A percentile compares a stretch with the other conserved stretches of the same genome.
phyloP scores from a whole-genome alignment of 2,888 invertebrate species.

The Choreutis nemorana region DNA sequence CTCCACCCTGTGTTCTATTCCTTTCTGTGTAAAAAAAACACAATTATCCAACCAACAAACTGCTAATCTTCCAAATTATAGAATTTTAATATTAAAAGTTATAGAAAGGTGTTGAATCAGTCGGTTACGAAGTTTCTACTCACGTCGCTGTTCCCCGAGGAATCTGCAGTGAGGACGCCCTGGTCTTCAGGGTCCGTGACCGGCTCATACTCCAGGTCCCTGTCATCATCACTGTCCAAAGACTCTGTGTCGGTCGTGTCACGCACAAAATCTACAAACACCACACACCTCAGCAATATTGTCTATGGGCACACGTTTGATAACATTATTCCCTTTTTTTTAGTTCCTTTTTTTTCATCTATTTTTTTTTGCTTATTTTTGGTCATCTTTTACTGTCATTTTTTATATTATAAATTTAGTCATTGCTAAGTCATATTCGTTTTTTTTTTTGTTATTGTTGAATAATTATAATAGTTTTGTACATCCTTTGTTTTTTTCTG shows the following conservation, averaged over 20 bases:
- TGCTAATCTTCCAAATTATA: too few relatives aligned
- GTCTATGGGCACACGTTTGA: constrained; percentile 5
- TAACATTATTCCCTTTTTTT: background rate
- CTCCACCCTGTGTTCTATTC: too few relatives aligned
- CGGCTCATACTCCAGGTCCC: constrained; percentile 56
- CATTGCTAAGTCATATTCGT: constrained; percentile 11
- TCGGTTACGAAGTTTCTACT: constrained; percentile 15
- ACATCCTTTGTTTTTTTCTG: constrained; percentile 8
- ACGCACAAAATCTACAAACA: constrained; percentile 59
- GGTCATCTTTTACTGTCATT: constrained; percentile 7
- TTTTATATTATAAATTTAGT: constrained; percentile 3
- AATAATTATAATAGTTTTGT: constrained; percentile 11
- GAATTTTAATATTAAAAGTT: too few relatives aligned
- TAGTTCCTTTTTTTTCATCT: constrained; percentile 1
- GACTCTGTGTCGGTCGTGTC: constrained; percentile 62
- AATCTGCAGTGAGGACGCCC: constrained; percentile 32
- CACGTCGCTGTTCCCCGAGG: constrained; percentile 64
- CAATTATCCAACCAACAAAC: too few relatives aligned
- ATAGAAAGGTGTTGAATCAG: too few relatives aligned
- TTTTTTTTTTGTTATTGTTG: constrained; percentile 9
- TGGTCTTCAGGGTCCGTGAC: constrained; percentile 55
- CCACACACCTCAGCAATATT: constrained; percentile 11
- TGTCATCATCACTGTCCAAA: constrained; percentile 20
- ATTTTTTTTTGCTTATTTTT: constrained; percentile 13
- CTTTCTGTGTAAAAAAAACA: too few relatives aligned